Evolutionary conservation across 2,797 vertebrate genomes (phyloP).

Genomic region (Sciurus vulgaris): DNA sequence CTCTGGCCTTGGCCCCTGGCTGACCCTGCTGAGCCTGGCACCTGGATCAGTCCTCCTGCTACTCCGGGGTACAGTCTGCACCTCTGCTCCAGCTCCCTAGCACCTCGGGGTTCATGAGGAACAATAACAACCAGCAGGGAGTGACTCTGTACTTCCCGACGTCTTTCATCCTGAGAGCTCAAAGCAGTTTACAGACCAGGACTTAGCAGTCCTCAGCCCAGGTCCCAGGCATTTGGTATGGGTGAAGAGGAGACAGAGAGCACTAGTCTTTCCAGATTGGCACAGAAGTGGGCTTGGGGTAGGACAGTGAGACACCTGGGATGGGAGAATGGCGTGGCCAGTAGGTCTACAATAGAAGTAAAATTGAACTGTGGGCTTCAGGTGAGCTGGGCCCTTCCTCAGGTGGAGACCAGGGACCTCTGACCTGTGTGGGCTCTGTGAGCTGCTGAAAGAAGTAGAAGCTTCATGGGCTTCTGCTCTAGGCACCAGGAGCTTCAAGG

Average conservation of each 20-base stretch:
- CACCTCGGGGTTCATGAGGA: constrained; percentile 69
- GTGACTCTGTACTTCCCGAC: constrained; percentile 78
- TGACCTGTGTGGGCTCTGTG: not conserved
- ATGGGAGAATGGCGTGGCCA: not conserved
- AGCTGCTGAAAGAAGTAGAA: not conserved
- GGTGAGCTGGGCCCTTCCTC: not conserved
- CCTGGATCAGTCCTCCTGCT: constrained; percentile 9
- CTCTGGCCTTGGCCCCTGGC: constrained; percentile 66
- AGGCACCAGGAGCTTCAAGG: not conserved
- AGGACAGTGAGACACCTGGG: constrained; percentile 55
- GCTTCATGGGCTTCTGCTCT: not conserved
- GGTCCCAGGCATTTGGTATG: constrained; percentile 14
- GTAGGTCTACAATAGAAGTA: constrained; percentile 44
- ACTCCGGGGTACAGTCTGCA: constrained; percentile 40
- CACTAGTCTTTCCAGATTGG: constrained; percentile 47
- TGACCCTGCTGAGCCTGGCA: constrained; percentile 66
- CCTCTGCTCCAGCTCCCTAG: constrained; percentile 61
- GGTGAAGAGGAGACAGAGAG: constrained; percentile 24
- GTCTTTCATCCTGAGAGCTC: constrained; percentile 83
- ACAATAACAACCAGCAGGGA: constrained; percentile 69
- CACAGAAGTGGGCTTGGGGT: not conserved
- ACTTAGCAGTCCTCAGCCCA: constrained; percentile 65
- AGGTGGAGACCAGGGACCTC: not conserved
- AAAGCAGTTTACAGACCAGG: constrained; percentile 81
- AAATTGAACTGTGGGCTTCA: constrained; percentile 28